Base-by-base conservation (phyloP, 2,888 invertebrate genomes). In the Dorcus hopei region DNA sequence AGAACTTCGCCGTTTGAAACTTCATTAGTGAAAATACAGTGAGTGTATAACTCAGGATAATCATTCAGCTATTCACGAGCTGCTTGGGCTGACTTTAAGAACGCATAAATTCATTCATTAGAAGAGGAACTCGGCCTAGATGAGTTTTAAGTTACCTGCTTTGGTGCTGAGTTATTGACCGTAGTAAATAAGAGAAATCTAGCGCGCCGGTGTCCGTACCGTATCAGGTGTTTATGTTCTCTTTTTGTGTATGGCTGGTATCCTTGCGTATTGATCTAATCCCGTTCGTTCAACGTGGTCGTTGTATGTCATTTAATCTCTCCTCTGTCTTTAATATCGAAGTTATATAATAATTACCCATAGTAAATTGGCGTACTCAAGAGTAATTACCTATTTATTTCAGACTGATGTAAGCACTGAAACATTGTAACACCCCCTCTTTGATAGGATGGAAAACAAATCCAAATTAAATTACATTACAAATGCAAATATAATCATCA, bases 41-140 rank as follows among this genome's bases (percentile, higher is more conserved):
- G 48, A 6, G 38, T 11, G 19, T 26, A 19, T 9, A 39, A 38
- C 19, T 39, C 40, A 38, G 23, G 16, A 54, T 49, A 54, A 40
- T 54, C 49, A 49, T 49, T 43, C 42, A 45, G 39, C 56, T 42
- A 49, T 54, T 26, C 54, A 54, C 42, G 43, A 38, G 56, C 45
- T 6, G 5, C 26, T 39, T 42, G 40, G 41, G 39, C 48, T 5
- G 45, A 47, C 52, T 57, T 52, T 52, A 47, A 49, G 43, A 23
- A 14, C 14, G 16, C 14, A 16, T 11, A 45, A 45, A 45, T 45
- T 45, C 45, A 11, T 9, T 45, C 9, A 45, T 45, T 19, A 45
- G 45, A 42, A 42, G 42, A 26, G 38, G 33, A 49, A 49, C 38
- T 16, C 19, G 9, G 19, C 45, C 19, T 19, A 45, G 45, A 45